A percentile compares a stretch with the other conserved stretches of the same genome.
Conservation (phyloP, 2,888 invertebrate genomes). For the Ectemnius lituratus region DNA sequence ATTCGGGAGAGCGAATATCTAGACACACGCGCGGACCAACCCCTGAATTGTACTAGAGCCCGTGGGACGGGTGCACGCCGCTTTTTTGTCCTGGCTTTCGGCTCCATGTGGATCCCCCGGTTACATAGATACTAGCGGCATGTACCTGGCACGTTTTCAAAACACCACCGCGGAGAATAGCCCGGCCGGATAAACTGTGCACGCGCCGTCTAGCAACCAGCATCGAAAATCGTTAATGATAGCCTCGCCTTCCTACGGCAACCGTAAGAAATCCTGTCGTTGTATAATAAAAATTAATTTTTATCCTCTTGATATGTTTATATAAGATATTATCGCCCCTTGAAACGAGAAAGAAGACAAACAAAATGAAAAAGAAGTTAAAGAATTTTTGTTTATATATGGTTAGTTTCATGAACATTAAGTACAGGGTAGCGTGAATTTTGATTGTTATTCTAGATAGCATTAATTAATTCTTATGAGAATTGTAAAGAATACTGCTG, state of each 20-base stretch:
- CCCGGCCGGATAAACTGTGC: slow-evolving; percentile 46
- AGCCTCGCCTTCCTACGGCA: not conserved
- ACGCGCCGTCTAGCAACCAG: slow-evolving; percentile 23
- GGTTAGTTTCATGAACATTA: too few species aligned
- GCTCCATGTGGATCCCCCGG: not conserved
- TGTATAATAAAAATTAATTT: too few species aligned
- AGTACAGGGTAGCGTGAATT: too few species aligned
- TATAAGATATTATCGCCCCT: too few species aligned
- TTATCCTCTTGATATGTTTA: too few species aligned
- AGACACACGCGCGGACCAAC: slow-evolving; percentile 12
- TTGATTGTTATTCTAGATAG: too few species aligned
- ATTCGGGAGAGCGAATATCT: slow-evolving; percentile 54
- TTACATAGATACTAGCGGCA: slow-evolving; percentile 16
- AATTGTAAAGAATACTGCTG: too few species aligned
- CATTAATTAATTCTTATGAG: too few species aligned
- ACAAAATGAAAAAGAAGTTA: too few species aligned
- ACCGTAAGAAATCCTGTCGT: too few species aligned
- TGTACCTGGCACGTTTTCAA: slow-evolving; percentile 56
- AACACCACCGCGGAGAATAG: slow-evolving; percentile 52
- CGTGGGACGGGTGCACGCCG: slow-evolving; percentile 16
- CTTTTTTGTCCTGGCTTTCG: slow-evolving; percentile 9
- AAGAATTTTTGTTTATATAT: too few species aligned
- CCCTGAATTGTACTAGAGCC: slow-evolving; percentile 51
- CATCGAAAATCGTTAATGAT: slow-evolving; percentile 42
- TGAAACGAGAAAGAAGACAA: too few species aligned